Percentiles rank a stretch among this genome's conserved stretches.
These are phyloP conservation scores for Ceraclea dissimilis DNA, from an alignment of 2,888 invertebrate species.

Conservation along the genomic window DNA sequence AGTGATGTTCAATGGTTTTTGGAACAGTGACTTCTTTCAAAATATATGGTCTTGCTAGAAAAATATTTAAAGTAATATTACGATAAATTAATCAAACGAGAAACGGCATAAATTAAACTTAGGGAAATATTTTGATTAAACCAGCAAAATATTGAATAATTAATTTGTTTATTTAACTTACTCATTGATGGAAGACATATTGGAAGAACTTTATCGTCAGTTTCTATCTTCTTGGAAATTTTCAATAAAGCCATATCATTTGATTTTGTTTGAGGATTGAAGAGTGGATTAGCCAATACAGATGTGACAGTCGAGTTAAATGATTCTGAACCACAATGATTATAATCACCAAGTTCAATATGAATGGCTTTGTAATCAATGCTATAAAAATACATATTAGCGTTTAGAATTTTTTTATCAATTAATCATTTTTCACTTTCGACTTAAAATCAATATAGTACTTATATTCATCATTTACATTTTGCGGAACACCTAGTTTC, in stretches of 20 bases:
- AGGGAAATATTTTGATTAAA: too few relatives aligned
- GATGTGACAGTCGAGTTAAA: constrained; percentile 45
- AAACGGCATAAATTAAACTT: too few relatives aligned
- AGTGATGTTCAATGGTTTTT: constrained; percentile 27
- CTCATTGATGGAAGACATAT: constrained; percentile 51
- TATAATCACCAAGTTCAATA: constrained; percentile 47
- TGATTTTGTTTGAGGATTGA: constrained; percentile 41
- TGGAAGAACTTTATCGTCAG: constrained; percentile 47
- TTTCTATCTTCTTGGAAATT: constrained; percentile 43
- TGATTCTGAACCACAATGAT: constrained; percentile 42
- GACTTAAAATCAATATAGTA: too few relatives aligned
- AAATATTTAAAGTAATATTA: neutral
- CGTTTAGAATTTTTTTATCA: too few relatives aligned
- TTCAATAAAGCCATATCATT: constrained; percentile 54
- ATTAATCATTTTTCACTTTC: too few relatives aligned
- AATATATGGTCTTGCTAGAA: constrained; percentile 11
- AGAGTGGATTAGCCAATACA: constrained; percentile 48
- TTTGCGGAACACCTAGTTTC: too few relatives aligned
- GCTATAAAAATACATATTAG: neutral
- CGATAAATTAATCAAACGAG: too few relatives aligned
- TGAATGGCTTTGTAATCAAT: constrained; percentile 32
- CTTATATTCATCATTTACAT: too few relatives aligned
- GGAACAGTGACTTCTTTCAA: constrained; percentile 15
- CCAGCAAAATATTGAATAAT: too few relatives aligned
- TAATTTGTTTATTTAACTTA: constrained; percentile 27